Conservation (phyloP, 2,113 vertebrate species). For the Erinaceus europaeus region DNA sequence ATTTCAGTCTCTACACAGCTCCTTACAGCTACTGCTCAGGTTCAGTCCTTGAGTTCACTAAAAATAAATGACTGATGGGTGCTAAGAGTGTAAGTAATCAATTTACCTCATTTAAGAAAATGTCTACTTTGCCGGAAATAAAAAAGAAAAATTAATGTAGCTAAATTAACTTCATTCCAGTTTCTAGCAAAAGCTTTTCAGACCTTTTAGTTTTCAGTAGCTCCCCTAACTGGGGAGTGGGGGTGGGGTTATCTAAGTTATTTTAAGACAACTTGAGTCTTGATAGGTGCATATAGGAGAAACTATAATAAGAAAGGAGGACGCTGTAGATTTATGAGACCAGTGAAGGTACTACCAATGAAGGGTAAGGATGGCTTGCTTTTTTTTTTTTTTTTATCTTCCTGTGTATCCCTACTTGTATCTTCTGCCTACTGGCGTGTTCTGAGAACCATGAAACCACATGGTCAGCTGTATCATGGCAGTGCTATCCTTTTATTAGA, state of each 20-base stretch:
- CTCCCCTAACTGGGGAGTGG: background rate
- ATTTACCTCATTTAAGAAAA: conserved; percentile 82
- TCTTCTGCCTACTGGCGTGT: background rate
- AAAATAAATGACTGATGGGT: conserved; percentile 83
- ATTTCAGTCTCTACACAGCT: conserved; percentile 75
- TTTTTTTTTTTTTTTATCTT: background rate
- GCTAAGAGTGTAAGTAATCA: conserved; percentile 83
- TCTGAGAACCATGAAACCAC: background rate
- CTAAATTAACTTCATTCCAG: conserved; percentile 69
- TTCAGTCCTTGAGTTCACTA: conserved; percentile 81
- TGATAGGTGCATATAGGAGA: background rate
- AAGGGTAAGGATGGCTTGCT: background rate
- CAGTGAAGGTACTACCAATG: background rate
- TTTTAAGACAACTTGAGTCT: background rate
- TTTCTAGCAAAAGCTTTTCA: conserved; percentile 64
- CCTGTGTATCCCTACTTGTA: background rate
- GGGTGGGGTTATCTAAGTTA: background rate
- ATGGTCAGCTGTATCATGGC: background rate
- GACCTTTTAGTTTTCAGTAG: conserved; percentile 64
- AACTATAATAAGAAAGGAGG: background rate
- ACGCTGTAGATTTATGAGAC: background rate
- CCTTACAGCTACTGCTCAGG: conserved; percentile 76
- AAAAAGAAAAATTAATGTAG: conserved; percentile 76
- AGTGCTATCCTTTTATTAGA: background rate
- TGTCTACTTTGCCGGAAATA: conserved; percentile 79